These are phyloP conservation scores for Onychostruthus taczanowskii DNA, from an alignment of 2,113 vertebrate species.

Conservation along the genomic window DNA sequence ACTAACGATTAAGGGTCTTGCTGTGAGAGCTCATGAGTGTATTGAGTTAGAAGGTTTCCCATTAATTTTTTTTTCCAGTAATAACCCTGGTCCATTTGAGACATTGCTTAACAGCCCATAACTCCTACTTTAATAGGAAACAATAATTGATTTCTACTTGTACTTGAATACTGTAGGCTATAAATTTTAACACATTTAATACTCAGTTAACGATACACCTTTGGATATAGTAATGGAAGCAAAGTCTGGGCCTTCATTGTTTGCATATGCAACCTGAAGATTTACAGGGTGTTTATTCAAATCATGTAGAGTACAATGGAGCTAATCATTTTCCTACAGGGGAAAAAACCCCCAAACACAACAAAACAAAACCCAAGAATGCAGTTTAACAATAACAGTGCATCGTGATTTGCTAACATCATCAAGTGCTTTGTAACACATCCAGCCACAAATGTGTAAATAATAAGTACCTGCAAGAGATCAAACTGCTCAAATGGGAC, in stretches of 20 bases:
- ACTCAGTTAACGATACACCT: not conserved
- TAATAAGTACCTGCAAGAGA: accelerated
- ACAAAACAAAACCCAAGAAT: not conserved
- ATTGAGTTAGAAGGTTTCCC: slow-evolving; percentile 30
- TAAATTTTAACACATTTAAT: slow-evolving; percentile 35
- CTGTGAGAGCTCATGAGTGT: not conserved
- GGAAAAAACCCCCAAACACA: not conserved
- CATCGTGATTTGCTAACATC: not conserved
- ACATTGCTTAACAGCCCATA: slow-evolving; percentile 55
- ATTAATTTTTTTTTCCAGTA: slow-evolving; percentile 48
- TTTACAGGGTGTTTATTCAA: not conserved
- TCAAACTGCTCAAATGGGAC: not conserved
- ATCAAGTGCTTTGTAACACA: not conserved
- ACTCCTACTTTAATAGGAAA: slow-evolving; percentile 34
- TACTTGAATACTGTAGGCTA: not conserved
- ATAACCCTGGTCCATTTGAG: slow-evolving; percentile 36
- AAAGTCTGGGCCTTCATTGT: not conserved
- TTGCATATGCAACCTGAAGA: not conserved
- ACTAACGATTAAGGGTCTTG: not conserved
- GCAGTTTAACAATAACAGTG: too few relatives aligned
- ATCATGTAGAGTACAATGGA: not conserved
- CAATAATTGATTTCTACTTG: slow-evolving; percentile 57
- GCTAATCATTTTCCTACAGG: not conserved
- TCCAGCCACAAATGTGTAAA: not conserved
- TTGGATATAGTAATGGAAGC: not conserved